Percentiles rank a stretch among this genome's conserved stretches.
Evolutionary conservation across 64 coral and sea anemone species (phyloP).

Genomic region (Porites australiensis): DNA sequence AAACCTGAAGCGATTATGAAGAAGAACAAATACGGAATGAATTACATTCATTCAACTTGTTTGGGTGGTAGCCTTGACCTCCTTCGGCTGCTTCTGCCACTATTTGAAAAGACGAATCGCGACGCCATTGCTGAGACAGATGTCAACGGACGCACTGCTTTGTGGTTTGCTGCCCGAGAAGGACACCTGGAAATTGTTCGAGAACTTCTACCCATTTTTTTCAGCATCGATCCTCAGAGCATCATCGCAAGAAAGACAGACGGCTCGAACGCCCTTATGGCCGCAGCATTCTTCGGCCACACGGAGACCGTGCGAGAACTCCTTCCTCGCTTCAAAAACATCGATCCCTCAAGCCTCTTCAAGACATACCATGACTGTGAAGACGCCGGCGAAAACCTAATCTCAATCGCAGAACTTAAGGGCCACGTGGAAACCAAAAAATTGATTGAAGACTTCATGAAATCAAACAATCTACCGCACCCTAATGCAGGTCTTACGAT

Average conservation of each 20-base stretch:
- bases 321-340: background rate
- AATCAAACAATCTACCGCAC: constrained; percentile 5
- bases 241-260: background rate
- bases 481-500: background rate
- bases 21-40: background rate
- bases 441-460: background rate
- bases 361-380: background rate
- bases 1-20: background rate
- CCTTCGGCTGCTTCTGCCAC: background rate
- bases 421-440: background rate
- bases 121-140: constrained; percentile 2
- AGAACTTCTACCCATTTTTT: constrained; percentile 7
- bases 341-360: background rate
- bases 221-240: background rate
- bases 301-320: constrained; percentile 7
- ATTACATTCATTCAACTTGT: constrained; percentile 1
- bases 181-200: constrained; percentile 2
- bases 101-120: background rate
- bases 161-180: background rate
- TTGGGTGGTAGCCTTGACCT: constrained; percentile 1
- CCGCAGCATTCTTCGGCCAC: background rate
- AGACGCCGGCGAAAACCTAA: background rate
- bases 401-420: background rate
- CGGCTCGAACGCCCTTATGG: constrained; percentile 10
- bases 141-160: constrained; percentile 1